Percentiles rank a stretch among this genome's conserved stretches.
These are phyloP conservation scores for Vulpes vulpes DNA, from an alignment of 2,113 vertebrate genomes.

Conservation along the genomic window DNA sequence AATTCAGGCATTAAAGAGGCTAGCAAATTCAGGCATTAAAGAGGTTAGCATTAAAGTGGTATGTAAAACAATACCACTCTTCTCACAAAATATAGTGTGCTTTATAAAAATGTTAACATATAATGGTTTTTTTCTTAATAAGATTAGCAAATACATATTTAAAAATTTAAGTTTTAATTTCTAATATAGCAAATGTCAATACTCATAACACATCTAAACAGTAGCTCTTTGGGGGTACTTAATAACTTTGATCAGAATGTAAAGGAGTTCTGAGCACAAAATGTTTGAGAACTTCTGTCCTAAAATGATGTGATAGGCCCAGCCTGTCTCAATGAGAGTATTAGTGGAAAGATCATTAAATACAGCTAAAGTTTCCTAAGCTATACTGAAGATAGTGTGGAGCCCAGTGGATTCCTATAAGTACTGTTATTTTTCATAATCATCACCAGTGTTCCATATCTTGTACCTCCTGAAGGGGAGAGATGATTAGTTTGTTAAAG, in stretches of 20 bases:
- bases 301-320: not conserved
- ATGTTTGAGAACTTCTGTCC: not conserved
- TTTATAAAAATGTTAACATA: constrained; percentile 16
- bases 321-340: not conserved
- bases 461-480: constrained; percentile 79
- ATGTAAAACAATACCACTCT: not conserved
- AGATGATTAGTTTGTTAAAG: constrained; percentile 75
- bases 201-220: not conserved
- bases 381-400: not conserved
- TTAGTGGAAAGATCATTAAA: constrained; percentile 25
- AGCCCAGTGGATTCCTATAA: not conserved
- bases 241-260: not conserved
- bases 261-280: not conserved
- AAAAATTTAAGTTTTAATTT: constrained; percentile 27
- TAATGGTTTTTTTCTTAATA: not conserved
- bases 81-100: not conserved
- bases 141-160: not conserved
- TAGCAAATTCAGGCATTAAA: not conserved
- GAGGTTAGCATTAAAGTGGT: not conserved
- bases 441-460: constrained; percentile 55
- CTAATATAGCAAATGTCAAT: constrained; percentile 2
- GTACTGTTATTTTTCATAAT: constrained; percentile 32
- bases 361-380: constrained; percentile 8
- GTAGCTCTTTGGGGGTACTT: not conserved
- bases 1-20: not conserved